These are phyloP conservation scores for Amphipoea oculea DNA, from an alignment of 2,888 invertebrate species.

Conservation along the genomic window DNA sequence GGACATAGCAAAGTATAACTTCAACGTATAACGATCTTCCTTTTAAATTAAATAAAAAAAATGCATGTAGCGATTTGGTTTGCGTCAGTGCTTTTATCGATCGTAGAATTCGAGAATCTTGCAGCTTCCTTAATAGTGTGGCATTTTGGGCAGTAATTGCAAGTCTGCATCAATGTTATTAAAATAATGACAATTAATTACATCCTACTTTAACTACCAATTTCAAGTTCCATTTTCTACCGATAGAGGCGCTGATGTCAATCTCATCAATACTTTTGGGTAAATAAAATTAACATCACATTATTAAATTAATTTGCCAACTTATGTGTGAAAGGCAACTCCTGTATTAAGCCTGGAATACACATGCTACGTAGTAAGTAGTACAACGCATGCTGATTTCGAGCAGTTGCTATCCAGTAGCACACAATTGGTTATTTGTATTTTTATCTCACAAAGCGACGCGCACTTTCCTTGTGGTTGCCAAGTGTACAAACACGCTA, in stretches of 20 bases:
- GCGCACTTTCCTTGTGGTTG: not conserved
- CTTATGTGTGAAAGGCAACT: conserved; percentile 27
- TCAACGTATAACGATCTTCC: conserved; percentile 49
- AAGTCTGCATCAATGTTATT: not conserved
- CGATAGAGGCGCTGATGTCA: conserved; percentile 16
- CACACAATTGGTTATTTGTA: not conserved
- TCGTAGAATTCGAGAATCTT: not conserved
- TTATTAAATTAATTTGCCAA: not conserved
- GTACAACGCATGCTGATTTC: not conserved
- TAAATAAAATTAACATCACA: conserved; percentile 20
- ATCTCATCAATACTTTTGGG: conserved; percentile 8
- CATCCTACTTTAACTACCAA: not conserved
- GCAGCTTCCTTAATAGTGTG: not conserved
- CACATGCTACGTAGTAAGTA: not conserved
- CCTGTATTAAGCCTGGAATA: conserved; percentile 10
- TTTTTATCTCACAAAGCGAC: not conserved
- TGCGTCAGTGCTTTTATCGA: not conserved
- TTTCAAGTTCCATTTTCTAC: not conserved
- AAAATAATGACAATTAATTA: not conserved
- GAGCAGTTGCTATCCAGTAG: not conserved
- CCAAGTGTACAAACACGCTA: not conserved
- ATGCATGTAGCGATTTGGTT: not conserved
- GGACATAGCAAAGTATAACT: conserved; percentile 44
- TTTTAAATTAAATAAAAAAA: not conserved
- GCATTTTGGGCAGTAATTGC: not conserved